Base-by-base conservation (phyloP, 2,797 vertebrate species). In the Etheostoma perlongum region DNA sequence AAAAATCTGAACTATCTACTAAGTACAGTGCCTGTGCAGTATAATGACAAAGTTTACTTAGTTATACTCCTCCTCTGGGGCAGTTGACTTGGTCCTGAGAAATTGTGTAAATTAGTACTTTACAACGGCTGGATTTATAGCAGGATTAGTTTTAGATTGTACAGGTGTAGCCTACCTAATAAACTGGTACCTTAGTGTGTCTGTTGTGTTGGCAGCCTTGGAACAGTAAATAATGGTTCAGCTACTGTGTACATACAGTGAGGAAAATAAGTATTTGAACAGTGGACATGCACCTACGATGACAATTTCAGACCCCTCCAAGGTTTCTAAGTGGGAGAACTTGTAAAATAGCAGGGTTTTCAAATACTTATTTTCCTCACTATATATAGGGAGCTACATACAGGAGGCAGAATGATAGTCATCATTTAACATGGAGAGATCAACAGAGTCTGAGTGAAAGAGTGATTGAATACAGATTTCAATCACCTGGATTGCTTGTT, bases 161-260 rank as follows among this genome's bases (percentile, higher is more conserved):
- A 27, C 60, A 65, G 33, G 48, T 75, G 67, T 14, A 47, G 47
- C 42, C 47, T 13, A 2, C 36, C 25, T 74, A 40, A 61, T 75
- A 59, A 72, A 60, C 6, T 4, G 4, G 13, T 21, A 4, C 21
- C 27, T 21, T 7, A 4, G 51, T 2, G 46, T 27, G 13, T 67
- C 66, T 74, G 27, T 78, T 65, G 52, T 23, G 66, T 15, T 57
- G 72, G 67, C 75, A 72, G 25, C 65, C 36, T 30, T 19, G 19
- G 18, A 64, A 12, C 30, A 0, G 46, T 15, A 36, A 51, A 0
- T 63, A 49, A 51, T 14, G 58, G 60, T 75, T 57, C 62, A 78
- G 53, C 76, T 30, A 0, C 46, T 44, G 67, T 61, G 70, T 69
- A 5, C 51, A 62, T 46, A n/a, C n/a, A n/a, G n/a, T n/a, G n/a